Percentiles rank a stretch among this genome's conserved stretches.
Conservation (phyloP, 2,888 invertebrate genomes). For the Coronaproctus castanopsis region DNA sequence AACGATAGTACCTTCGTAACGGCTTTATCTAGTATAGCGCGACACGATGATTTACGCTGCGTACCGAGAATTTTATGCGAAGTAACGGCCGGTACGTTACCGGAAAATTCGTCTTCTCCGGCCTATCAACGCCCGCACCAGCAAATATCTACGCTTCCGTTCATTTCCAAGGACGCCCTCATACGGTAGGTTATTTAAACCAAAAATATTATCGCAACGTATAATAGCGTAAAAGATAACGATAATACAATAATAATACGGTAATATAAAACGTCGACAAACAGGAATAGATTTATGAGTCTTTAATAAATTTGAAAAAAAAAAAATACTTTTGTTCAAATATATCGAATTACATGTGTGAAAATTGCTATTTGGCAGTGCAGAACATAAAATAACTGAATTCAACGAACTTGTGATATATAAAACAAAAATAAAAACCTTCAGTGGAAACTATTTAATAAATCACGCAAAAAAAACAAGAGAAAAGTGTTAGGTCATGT, state of each 20-base stretch:
- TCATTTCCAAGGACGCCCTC: slow-evolving; percentile 28
- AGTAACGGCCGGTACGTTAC: slow-evolving; percentile 37
- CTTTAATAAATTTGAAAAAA: too few species aligned
- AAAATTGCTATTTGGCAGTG: not conserved
- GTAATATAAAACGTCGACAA: too few species aligned
- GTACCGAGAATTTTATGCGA: slow-evolving; percentile 61
- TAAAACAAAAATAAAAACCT: too few species aligned
- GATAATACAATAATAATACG: too few species aligned
- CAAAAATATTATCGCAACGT: too few species aligned
- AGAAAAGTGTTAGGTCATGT: too few species aligned
- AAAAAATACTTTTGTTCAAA: too few species aligned
- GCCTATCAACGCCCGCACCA: slow-evolving; percentile 28
- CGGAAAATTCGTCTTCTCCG: slow-evolving; percentile 24
- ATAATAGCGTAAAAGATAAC: too few species aligned
- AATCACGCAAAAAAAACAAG: too few species aligned
- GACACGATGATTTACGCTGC: slow-evolving; percentile 57
- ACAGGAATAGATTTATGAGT: too few species aligned
- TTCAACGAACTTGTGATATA: too few species aligned
- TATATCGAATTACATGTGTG: not conserved
- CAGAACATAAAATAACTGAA: not conserved
- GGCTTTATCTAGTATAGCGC: slow-evolving; percentile 38
- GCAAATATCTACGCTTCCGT: slow-evolving; percentile 21
- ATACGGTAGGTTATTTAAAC: slow-evolving; percentile 33
- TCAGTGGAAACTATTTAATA: too few species aligned
- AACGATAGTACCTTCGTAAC: slow-evolving; percentile 1